A percentile compares a stretch with the other conserved stretches of the same genome.
These are phyloP conservation scores for Cryptotis parvus DNA, from an alignment of 2,113 vertebrate genomes.

Conservation along the genomic window DNA sequence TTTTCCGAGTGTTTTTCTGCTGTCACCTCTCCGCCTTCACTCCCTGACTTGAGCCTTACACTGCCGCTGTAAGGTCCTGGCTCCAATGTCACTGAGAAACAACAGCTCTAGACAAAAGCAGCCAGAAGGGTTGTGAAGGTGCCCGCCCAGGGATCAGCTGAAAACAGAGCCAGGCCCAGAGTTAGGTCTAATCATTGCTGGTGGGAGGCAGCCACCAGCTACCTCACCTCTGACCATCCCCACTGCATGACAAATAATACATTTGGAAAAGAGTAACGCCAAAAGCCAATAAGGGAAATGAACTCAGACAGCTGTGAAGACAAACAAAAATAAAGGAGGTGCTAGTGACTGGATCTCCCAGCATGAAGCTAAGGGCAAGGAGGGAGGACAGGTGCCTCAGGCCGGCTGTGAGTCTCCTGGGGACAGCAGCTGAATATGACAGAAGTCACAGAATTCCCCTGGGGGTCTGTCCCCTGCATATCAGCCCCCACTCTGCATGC, in stretches of 20 bases:
- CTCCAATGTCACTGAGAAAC: background rate
- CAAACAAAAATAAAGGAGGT: background rate
- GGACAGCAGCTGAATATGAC: background rate
- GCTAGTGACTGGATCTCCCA: background rate
- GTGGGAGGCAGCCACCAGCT: too few species aligned
- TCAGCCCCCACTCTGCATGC: background rate
- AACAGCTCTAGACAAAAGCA: background rate
- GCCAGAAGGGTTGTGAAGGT: background rate
- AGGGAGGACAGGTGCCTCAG: rapidly evolving
- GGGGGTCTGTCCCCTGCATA: background rate
- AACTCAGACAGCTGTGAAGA: background rate
- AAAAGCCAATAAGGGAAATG: conserved; percentile 22
- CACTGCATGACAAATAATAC: background rate
- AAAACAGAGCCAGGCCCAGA: background rate
- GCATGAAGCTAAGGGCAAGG: background rate
- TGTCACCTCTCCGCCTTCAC: background rate
- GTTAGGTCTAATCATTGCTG: background rate
- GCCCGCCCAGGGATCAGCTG: rapidly evolving
- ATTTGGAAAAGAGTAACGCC: background rate
- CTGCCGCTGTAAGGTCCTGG: too few species aligned
- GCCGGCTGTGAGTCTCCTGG: background rate
- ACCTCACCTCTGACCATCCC: background rate
- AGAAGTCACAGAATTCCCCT: background rate
- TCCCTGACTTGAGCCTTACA: background rate
- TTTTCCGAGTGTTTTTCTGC: background rate